These are phyloP conservation scores for Eristalis pertinax DNA, from an alignment of 2,888 invertebrate genomes.

Conservation along the genomic window DNA sequence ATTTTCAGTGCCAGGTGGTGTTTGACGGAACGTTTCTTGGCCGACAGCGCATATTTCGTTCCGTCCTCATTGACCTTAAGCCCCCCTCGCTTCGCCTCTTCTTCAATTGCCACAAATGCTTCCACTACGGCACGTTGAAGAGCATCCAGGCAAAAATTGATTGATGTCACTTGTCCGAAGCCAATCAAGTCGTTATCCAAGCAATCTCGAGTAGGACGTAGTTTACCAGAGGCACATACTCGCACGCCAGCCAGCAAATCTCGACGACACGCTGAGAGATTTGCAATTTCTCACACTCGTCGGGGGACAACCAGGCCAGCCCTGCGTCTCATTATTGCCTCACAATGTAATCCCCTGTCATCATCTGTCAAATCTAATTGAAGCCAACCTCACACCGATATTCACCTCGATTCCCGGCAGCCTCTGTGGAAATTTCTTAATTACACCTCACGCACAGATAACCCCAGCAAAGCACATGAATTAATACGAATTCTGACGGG, in stretches of 20 bases:
- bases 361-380: constrained; percentile 1
- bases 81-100: too few relatives aligned
- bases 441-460: constrained; percentile 28
- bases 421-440: constrained; percentile 29
- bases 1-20: too few relatives aligned
- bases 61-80: too few relatives aligned
- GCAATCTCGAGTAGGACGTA: not conserved
- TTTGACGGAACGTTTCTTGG: too few relatives aligned
- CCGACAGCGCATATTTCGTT: too few relatives aligned
- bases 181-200: not conserved
- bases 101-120: too few relatives aligned
- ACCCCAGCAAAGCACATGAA: constrained; percentile 2
- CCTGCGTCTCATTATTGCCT: not conserved
- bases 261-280: not conserved
- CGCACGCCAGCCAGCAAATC: too few relatives aligned
- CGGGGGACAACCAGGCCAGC: not conserved
- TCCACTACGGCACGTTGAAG: too few relatives aligned
- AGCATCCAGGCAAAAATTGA: not conserved
- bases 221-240: not conserved
- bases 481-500: constrained; percentile 21
- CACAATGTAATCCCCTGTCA: not conserved
- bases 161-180: not conserved
- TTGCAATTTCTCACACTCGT: not conserved
- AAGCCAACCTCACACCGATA: not conserved
- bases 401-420: not conserved